phyloP scores from a whole-genome alignment of 1,140 invertebrate species.

The Bombyx mori region ASM3026992v2 NC_085117.1:1746501-1747000 shows the following conservation, averaged over 20 bases:
- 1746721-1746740: slow-evolving; percentile 17
- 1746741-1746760: slow-evolving; percentile 19
- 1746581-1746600: slow-evolving; percentile 6
- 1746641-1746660: neutral
- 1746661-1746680: neutral
- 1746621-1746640: neutral
- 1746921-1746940: too few relatives aligned
- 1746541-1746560: slow-evolving; percentile 14
- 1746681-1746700: slow-evolving; percentile 3
- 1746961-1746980: too few relatives aligned
- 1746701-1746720: slow-evolving; percentile 19
- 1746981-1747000: too few relatives aligned
- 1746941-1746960: slow-evolving; percentile 1
- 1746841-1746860: too few relatives aligned
- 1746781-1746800: too few relatives aligned
- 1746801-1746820: too few relatives aligned
- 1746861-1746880: too few relatives aligned
- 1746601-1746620: slow-evolving; percentile 1
- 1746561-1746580: slow-evolving; percentile 19
- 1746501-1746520: slow-evolving; percentile 8
- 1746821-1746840: too few relatives aligned
- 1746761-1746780: neutral
- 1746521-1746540: neutral
- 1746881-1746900: too few relatives aligned
- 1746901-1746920: too few relatives aligned